Percentiles rank a stretch among this genome's conserved stretches.
These are phyloP conservation scores for Chaetorhynchus papuensis DNA, from an alignment of 2,113 vertebrate species.

Conservation along the genomic window DNA sequence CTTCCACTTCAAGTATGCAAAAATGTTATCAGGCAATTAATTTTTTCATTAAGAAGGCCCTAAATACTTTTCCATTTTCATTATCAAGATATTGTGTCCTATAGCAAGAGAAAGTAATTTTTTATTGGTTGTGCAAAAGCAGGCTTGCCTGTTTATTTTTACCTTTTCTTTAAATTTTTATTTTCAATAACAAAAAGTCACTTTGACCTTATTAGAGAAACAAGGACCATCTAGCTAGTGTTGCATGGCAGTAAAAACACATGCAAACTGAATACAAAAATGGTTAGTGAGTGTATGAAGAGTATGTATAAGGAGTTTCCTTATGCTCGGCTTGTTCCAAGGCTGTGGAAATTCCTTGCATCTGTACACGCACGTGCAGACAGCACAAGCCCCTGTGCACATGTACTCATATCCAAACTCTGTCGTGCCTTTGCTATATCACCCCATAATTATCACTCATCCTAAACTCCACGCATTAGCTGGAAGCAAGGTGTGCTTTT, in stretches of 20 bases:
- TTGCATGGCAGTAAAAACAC: background rate
- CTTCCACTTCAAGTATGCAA: background rate
- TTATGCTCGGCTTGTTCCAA: background rate
- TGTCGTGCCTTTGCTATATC: background rate
- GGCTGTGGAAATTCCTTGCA: background rate
- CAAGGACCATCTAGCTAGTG: background rate
- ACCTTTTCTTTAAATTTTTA: background rate
- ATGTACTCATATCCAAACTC: background rate
- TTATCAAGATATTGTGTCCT: background rate
- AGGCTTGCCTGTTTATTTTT: background rate
- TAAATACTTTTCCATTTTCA: constrained; percentile 18
- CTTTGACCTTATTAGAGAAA: background rate
- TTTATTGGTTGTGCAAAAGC: background rate
- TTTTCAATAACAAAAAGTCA: background rate
- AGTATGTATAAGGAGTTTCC: background rate
- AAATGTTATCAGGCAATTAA: constrained; percentile 56
- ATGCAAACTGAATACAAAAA: background rate
- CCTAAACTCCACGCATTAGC: background rate
- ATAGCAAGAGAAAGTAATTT: background rate
- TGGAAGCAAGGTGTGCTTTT: background rate
- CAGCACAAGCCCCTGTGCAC: background rate
- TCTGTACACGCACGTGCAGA: rapidly evolving
- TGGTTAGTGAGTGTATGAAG: background rate
- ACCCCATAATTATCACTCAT: background rate
- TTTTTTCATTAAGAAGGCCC: constrained; percentile 41